Base-by-base conservation (phyloP, 2,888 invertebrate genomes). In the Tiphia femorata region DNA sequence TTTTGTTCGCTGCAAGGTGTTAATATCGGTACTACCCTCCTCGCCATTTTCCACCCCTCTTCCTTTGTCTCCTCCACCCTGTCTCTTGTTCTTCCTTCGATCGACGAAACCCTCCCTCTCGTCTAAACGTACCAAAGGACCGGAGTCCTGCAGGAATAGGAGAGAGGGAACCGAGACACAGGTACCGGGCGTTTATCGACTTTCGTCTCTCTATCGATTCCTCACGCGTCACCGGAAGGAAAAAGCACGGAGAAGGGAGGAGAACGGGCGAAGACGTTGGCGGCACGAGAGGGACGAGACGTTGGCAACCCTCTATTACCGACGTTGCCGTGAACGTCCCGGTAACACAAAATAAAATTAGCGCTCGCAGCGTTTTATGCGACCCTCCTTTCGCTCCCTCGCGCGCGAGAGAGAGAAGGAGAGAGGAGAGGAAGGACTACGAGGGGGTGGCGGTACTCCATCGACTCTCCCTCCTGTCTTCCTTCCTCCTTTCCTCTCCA, bases 291-390 rank as follows among this genome's bases (percentile, higher is more conserved):
- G 33, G 21, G n/a, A 20, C 16, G 27, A 38, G 5, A n/a, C 25
- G 55, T 49, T 30, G 47, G 20, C 49, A 49, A 44, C 42, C 59
- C 64, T n/a, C 64, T 62, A 70, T 59, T 64, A 62, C 56, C 54
- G 47, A 27, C 58, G 55, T 48, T 51, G 51, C 56, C 58, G 51
- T 48, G 55, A 38, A 43, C 43, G 59, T 44, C 51, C 54, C 66
- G 51, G 58, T 58, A 60, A 63, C 68, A 59, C 52, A 57, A 74
- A 78, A 76, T 73, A 73, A 75, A 78, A 76, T 78, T 77, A 77
- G 73, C 70, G 69, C 67, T 69, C 59, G 67, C 56, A 64, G 66
- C 67, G 55, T 73, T 73, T 76, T 64, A 62, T 67, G 59, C 61
- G 51, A 46, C 50, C 44, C 58, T 52, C 47, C 62, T 50, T 47